These are phyloP conservation scores for Muricea muricata DNA, from an alignment of 92 coral and sea anemone species.

Conservation along the genomic window DNA sequence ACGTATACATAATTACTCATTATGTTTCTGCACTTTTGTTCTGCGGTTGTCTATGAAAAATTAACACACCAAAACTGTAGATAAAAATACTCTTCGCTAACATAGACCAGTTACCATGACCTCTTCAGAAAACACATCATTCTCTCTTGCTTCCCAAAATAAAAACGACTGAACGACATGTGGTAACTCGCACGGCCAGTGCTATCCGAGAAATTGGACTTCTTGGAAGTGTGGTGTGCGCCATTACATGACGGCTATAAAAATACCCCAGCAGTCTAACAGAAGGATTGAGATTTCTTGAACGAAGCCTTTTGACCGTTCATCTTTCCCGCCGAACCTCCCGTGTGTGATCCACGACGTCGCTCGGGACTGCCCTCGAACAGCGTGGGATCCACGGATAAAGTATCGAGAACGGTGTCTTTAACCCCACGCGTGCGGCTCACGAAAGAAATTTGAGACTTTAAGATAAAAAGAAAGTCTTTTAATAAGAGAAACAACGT, in stretches of 20 bases:
- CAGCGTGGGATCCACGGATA: conserved; percentile 16
- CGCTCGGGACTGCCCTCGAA: background rate
- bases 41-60: too few species aligned
- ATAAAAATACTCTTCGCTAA: too few species aligned
- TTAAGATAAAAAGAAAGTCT: background rate
- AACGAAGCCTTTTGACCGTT: background rate
- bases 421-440: conserved; percentile 41
- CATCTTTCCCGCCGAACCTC: background rate
- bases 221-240: background rate
- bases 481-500: background rate
- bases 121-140: background rate
- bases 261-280: background rate
- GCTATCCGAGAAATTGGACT: background rate
- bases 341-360: conserved; percentile 7
- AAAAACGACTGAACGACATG: too few species aligned
- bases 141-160: background rate
- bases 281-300: conserved; percentile 10
- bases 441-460: conserved; percentile 45
- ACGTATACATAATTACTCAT: too few species aligned
- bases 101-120: too few species aligned
- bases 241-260: background rate
- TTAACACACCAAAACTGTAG: too few species aligned
- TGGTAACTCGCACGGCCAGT: background rate
- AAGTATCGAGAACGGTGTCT: background rate
- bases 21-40: too few species aligned